phyloP scores from a whole-genome alignment of 2,888 invertebrate genomes.

The Sphinx pinastri region DNA sequence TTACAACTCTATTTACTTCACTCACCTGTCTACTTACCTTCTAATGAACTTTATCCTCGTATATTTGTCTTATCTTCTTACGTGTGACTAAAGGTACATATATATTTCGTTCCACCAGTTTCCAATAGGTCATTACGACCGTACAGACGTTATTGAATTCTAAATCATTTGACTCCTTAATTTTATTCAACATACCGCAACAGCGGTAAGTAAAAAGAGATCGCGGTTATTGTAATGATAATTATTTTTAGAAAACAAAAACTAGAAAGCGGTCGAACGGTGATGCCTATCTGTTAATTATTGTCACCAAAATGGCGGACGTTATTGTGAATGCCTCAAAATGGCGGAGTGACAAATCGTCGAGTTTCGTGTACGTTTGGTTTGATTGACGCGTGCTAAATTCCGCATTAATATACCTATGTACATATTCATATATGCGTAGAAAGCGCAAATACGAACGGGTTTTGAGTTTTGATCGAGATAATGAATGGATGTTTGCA shows the following conservation, averaged over 20 bases:
- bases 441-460: slow-evolving; percentile 82
- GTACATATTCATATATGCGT: slow-evolving; percentile 79
- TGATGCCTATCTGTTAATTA: slow-evolving; percentile 82
- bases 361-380: slow-evolving; percentile 72
- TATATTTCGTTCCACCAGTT: slow-evolving; percentile 59
- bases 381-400: slow-evolving; percentile 84
- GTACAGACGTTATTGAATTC: slow-evolving; percentile 62
- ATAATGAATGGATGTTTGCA: slow-evolving; percentile 71
- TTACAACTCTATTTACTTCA: slow-evolving; percentile 38
- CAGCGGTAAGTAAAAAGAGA: slow-evolving; percentile 80
- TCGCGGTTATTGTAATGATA: slow-evolving; percentile 82
- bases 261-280: slow-evolving; percentile 78
- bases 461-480: slow-evolving; percentile 72
- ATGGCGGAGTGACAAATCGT: slow-evolving; percentile 81
- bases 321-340: slow-evolving; percentile 75
- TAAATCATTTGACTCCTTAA: slow-evolving; percentile 71
- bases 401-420: slow-evolving; percentile 73
- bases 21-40: not conserved
- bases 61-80: slow-evolving; percentile 1
- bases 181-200: slow-evolving; percentile 82
- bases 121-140: slow-evolving; percentile 66
- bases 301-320: slow-evolving; percentile 81
- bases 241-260: slow-evolving; percentile 82
- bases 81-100: not conserved
- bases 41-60: not conserved